These are phyloP conservation scores for Crotalus horridus DNA, from an alignment of 2,113 vertebrate species.

Conservation along the genomic window DNA sequence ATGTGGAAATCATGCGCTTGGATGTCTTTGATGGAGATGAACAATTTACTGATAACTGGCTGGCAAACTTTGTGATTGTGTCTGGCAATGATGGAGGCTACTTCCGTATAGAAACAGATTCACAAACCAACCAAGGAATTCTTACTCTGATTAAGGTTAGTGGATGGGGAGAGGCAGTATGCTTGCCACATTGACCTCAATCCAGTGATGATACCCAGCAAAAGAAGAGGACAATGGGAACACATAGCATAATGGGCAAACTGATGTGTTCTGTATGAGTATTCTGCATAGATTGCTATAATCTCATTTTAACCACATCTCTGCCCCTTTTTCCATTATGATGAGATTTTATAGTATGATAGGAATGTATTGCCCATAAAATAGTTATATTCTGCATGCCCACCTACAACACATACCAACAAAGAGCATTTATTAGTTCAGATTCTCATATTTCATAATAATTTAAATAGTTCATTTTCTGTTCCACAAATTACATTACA, in stretches of 20 bases:
- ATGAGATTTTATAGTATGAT: not conserved
- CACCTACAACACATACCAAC: not conserved
- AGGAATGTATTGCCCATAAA: not conserved
- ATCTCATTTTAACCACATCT: not conserved
- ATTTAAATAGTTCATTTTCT: not conserved
- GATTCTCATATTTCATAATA: not conserved
- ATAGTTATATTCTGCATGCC: not conserved
- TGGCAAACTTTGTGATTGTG: constrained; percentile 78
- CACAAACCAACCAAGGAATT: constrained; percentile 86
- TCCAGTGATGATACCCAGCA: not conserved
- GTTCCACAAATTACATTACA: not conserved
- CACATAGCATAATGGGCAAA: not conserved
- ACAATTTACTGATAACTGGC: constrained; percentile 84
- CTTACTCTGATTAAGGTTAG: constrained; percentile 85
- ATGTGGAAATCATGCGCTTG: constrained; percentile 82
- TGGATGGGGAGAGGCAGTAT: not conserved
- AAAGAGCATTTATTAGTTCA: not conserved
- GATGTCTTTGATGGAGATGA: constrained; percentile 80
- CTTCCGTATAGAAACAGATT: constrained; percentile 84
- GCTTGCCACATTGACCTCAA: not conserved
- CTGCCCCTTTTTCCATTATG: not conserved
- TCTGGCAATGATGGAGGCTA: constrained; percentile 87
- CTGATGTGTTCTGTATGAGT: not conserved
- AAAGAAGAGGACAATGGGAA: not conserved
- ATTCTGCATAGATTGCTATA: not conserved